Base-by-base conservation (phyloP, 2,797 vertebrate genomes). In the Crypturellus tataupa region DNA sequence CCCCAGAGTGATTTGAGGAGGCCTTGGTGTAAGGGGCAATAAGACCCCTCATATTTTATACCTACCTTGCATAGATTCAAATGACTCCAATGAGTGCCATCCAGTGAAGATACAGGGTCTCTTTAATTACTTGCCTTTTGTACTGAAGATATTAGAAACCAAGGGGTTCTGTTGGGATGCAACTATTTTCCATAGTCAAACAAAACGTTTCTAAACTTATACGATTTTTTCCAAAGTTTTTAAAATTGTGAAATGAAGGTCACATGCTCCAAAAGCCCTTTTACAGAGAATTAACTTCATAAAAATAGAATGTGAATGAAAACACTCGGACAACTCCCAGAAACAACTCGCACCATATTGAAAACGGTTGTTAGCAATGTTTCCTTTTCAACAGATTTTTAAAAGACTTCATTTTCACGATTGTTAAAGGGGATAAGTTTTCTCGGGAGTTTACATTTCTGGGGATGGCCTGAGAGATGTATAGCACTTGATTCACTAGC, bases 61-160 rank as follows among this genome's bases (percentile, higher is more conserved):
- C n/a, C 7, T 78, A 20, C 56, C 87, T 87, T 94, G 60, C 21
- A 0, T 62, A 71, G 64, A 60, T 88, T 64, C 53, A 71, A 88
- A 35, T 90, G 73, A 79, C 64, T 90, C 7, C 3, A n/a, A 60
- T 68, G 78, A 91, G 56, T 80, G 33, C 65, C 83, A 82, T 67
- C 53, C 87, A 79, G 65, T 69, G 71, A 90, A 82, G 58, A 80
- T 62, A 65, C 83, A 94, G 64, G 63, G 71, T 89, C 75, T 91
- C 80, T 96, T 96, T 93, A 79, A 93, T 96, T 95, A 86, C 89
- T 91, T 87, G 70, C n/a, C 71, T 96, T 96, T 96, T 97, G 79
- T 95, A 96, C 89, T 7, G 49, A 90, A 92, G 84, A 94, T 85
- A 18, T 2, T 59, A 93, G 35, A 89, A 94, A 46, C 73, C 90